Conservation (phyloP, 2,797 vertebrate genomes). For the Chloroceryle inda region DNA sequence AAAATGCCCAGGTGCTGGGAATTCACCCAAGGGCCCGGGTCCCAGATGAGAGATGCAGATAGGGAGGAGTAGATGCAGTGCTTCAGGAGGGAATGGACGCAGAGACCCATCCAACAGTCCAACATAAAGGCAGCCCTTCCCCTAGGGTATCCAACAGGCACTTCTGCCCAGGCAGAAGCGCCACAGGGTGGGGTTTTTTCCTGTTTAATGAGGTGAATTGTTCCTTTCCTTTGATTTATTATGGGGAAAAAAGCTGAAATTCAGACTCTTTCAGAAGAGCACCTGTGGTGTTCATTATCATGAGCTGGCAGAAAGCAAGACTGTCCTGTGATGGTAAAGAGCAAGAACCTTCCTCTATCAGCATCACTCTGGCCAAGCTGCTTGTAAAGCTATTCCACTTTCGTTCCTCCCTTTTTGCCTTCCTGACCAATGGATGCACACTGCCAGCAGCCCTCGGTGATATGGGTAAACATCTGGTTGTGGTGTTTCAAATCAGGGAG, state of each 20-base stretch:
- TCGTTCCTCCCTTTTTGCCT: neutral
- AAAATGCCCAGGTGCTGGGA: neutral
- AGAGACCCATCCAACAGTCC: neutral
- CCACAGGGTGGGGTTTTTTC: neutral
- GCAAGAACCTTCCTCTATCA: neutral
- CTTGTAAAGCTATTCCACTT: neutral
- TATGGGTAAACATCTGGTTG: neutral
- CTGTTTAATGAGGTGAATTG: neutral
- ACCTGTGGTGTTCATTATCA: neutral
- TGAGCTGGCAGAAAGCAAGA: neutral
- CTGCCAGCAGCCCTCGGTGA: neutral
- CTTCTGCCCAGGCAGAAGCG: neutral
- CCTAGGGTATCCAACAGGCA: neutral
- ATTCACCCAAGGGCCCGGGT: neutral
- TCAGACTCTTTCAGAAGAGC: neutral
- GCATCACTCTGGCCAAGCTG: neutral
- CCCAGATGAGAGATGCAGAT: neutral
- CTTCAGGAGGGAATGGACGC: neutral
- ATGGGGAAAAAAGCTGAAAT: neutral
- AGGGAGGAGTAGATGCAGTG: neutral
- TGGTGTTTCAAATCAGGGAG: neutral
- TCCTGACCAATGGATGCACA: fast-evolving
- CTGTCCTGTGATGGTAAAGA: neutral
- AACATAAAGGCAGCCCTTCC: neutral
- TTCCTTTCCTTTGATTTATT: neutral